Evolutionary conservation across 2,113 vertebrate species (phyloP), one percentile per base, ranked within the genome.

Genomic region (Ophiodon elongatus): DNA sequence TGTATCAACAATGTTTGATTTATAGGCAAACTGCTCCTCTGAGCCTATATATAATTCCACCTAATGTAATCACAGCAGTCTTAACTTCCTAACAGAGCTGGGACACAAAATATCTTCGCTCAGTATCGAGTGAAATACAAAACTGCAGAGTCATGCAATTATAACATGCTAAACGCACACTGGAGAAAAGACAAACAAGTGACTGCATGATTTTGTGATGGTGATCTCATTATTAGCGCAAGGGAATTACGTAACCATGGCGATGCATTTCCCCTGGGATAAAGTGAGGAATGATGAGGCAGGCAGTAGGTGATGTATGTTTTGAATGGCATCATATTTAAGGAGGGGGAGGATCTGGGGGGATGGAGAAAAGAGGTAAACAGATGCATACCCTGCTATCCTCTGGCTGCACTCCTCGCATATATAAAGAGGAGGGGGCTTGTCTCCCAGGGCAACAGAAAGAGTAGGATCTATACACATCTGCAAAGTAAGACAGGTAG

Each of bases 401-500:
- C 97, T 97, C 92, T 99, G 97, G 91, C 98, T 99, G 94, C 98
- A 99, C 91, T 99, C 98, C 92, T 99, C 98, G 88, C 98, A 99
- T 85, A 99, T 98, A 83, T 99, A 99, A 17, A 99, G 88, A 7
- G 98, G 98, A 72, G 98, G 98, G n/a, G 98, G 98, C 62, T 99
- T 99, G 93, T 99, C 98, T 91, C 98, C 98, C 94, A 99, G 92
- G 84, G 98, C 97, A 88, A 99, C 98, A 11, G 98, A 98, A 73
- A 99, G 95, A 33, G 98, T 97, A 8, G 98, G 97, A 84, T 99
- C 98, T 91, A 99, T 98, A 86, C 98, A 99, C 98, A 99, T 99
- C 98, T 99, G 96, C 88, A 96, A 95, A 66, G 92, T 47, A 33
- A 82, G 76, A 91, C 64, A 88, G 19, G 57, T 2, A 45, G 9